Evolutionary conservation across 2,888 invertebrate genomes (phyloP), one percentile per base, ranked within the genome.

Genomic region (Sinotaia quadrata): DNA sequence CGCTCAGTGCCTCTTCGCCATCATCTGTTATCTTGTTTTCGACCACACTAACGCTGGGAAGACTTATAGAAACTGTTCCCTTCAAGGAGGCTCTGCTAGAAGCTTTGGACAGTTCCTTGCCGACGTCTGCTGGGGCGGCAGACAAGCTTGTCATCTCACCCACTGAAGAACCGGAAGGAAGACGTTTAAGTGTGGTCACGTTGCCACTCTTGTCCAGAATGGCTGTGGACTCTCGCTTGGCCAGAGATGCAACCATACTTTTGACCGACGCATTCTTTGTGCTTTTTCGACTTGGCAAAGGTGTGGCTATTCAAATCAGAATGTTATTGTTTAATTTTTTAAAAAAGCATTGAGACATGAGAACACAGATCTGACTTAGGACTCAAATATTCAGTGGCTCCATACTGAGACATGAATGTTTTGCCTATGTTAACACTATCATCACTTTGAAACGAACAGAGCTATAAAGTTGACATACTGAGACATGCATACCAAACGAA

Each of bases 161-260:
- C 0, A 65, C 34, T 18, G 69, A 65, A 15, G 69, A 58, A 0
- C 69, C 69, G 7, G 69, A 69, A 2, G 59, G 21, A 18, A 69
- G 65, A 4, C 59, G 58, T 2, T 62, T 65, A 29, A 69, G 29
- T 2, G 69, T 65, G 7, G 69, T 69, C 24, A 69, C 65, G 5
- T 24, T 54, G 18, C 63, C 69, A 12, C 33, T 31, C 7, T 52
- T 33, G 33, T 69, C 65, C 49, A 59, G 41, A 12, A 57, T 52
- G 41, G 54, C 41, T 24, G 57, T 62, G n/a, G 59, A 59, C 1
- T 41, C 69, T 12, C 21, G 12, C 44, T 54, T 69, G 24, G 58
- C 41, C 34, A 65, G 52, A 18, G 60, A 36, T 15, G 63, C 59
- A 27, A 52, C 58, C 2, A 44, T 34, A 2, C 47, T 47, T 7